These are phyloP conservation scores for Folsomia candida DNA, from an alignment of 2,888 invertebrate genomes.

Conservation along the genomic window DNA sequence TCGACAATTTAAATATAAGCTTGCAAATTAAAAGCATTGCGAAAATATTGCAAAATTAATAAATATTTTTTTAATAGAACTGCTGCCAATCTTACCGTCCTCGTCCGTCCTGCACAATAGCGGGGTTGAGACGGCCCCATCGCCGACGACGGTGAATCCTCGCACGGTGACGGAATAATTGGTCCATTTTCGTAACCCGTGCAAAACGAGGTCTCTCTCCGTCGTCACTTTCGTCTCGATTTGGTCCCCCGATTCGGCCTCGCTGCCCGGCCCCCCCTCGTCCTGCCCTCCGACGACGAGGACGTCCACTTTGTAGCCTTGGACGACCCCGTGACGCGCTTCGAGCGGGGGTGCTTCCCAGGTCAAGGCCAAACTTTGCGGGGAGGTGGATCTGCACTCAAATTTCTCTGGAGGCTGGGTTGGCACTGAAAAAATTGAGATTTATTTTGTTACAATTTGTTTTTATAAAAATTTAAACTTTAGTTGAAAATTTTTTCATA, in stretches of 20 bases:
- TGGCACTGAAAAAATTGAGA: conserved; percentile 60
- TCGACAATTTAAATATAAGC: too few relatives aligned
- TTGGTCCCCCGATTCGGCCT: conserved; percentile 13
- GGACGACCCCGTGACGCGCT: conserved; percentile 56
- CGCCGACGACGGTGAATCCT: conserved; percentile 84
- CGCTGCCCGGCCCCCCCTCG: conserved; percentile 17
- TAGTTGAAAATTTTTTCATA: too few relatives aligned
- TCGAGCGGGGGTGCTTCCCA: conserved; percentile 66
- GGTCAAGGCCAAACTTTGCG: conserved; percentile 69
- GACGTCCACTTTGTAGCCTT: conserved; percentile 63
- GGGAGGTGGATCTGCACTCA: conserved; percentile 66
- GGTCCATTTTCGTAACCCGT: conserved; percentile 57
- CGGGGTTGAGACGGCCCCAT: conserved; percentile 62
- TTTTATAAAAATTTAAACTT: too few relatives aligned
- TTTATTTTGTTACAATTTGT: too few relatives aligned
- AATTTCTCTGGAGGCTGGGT: conserved; percentile 67
- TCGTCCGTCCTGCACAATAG: conserved; percentile 69
- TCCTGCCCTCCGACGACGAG: too few relatives aligned
- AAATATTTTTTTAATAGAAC: too few relatives aligned
- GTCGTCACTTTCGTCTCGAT: conserved; percentile 65
- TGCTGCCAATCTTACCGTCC: conserved; percentile 70
- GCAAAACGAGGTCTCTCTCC: conserved; percentile 67
- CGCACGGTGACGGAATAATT: conserved; percentile 89
- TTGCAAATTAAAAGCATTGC: too few relatives aligned
- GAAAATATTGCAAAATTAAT: too few relatives aligned